phyloP scores from a whole-genome alignment of 2,888 invertebrate species.

The Reticulitermes lucifugus region DNA sequence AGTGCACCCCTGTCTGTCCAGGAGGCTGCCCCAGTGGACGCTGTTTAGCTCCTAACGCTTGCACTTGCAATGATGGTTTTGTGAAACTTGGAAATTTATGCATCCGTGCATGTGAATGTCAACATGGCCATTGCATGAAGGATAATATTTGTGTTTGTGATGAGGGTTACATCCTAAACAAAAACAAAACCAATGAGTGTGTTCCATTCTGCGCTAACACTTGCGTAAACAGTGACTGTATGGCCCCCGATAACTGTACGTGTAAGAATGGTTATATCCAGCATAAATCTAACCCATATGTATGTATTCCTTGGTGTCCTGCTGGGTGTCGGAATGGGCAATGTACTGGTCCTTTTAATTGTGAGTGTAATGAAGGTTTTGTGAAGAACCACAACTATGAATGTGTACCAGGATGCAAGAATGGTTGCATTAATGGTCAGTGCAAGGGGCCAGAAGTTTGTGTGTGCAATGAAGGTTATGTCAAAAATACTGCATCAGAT shows the following conservation, averaged over 20 bases:
- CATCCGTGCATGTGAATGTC: constrained; percentile 11
- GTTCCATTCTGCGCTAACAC: neutral
- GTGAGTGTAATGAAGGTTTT: constrained; percentile 57
- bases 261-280: constrained; percentile 62
- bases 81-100: neutral
- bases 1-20: constrained; percentile 71
- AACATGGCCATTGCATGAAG: constrained; percentile 11
- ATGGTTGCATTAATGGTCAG: constrained; percentile 57
- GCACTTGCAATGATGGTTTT: constrained; percentile 18
- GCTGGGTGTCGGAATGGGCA: constrained; percentile 18
- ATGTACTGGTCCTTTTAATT: constrained; percentile 18
- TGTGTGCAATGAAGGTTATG: constrained; percentile 57
- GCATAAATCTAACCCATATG: neutral
- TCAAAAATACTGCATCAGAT: neutral
- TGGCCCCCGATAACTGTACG: constrained; percentile 63
- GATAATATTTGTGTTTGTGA: constrained; percentile 51
- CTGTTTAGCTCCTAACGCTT: constrained; percentile 7
- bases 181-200: constrained; percentile 48
- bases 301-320: constrained; percentile 29
- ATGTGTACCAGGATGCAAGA: constrained; percentile 26
- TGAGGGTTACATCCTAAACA: constrained; percentile 51
- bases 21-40: constrained; percentile 61
- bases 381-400: constrained; percentile 17
- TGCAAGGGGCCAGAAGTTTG: constrained; percentile 56
- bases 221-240: constrained; percentile 59